These are phyloP conservation scores for Conistra vaccinii DNA, from an alignment of 2,888 invertebrate genomes.

Conservation along the genomic window DNA sequence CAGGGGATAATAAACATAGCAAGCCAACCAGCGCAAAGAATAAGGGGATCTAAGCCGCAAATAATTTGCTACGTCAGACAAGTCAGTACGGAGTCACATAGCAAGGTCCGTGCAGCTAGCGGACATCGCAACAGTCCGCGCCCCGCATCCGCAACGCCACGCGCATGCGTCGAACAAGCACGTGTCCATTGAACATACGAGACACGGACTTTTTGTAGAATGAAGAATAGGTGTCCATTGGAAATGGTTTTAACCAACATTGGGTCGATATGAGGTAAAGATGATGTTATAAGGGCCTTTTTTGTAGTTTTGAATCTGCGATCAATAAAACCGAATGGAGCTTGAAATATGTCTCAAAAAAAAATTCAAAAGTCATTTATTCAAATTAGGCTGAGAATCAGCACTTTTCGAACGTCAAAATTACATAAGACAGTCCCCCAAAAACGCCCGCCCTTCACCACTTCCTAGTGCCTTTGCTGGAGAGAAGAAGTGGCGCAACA, in stretches of 20 bases:
- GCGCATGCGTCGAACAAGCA: constrained; percentile 58
- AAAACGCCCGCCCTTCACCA: no score
- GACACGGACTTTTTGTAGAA: background rate
- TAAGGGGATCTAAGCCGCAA: background rate
- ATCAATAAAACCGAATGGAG: background rate
- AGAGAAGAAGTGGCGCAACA: no score
- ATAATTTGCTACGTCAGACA: constrained; percentile 15
- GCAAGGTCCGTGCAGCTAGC: constrained; percentile 31
- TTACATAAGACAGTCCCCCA: no score
- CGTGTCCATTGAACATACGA: constrained; percentile 46
- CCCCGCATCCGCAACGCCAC: constrained; percentile 30
- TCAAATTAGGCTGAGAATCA: no score
- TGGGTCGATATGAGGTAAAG: background rate
- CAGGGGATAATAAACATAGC: background rate
- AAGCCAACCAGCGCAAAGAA: background rate
- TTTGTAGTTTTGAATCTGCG: background rate
- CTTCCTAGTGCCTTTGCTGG: no score
- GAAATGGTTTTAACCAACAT: no score
- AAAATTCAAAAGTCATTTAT: no score
- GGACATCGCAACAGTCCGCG: constrained; percentile 62
- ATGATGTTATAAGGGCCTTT: background rate
- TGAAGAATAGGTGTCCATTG: no score
- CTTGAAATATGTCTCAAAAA: no score
- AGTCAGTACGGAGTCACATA: constrained; percentile 40
- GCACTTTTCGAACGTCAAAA: no score